These are phyloP conservation scores for Balanococcus diminutus DNA, from an alignment of 2,888 invertebrate species.

Conservation along the genomic window DNA sequence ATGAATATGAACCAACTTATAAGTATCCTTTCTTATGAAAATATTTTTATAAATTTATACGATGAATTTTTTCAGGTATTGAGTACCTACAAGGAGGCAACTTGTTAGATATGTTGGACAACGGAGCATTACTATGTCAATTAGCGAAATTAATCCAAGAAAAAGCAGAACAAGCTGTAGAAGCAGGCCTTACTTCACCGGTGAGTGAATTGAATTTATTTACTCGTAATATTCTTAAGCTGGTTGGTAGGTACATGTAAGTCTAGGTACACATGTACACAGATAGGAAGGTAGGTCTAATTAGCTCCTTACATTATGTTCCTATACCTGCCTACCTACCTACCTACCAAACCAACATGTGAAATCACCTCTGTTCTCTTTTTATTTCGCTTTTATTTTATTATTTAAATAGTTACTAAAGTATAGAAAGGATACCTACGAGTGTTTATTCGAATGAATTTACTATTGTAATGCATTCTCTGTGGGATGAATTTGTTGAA, in stretches of 20 bases:
- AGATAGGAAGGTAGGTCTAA: no score
- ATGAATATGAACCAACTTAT: no score
- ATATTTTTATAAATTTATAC: slow-evolving; percentile 15
- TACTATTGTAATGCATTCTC: not conserved
- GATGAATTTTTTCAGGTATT: slow-evolving; percentile 65
- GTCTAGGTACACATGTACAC: no score
- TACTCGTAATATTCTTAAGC: not conserved
- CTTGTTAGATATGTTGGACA: slow-evolving; percentile 81
- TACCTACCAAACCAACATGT: not conserved
- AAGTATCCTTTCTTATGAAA: not conserved
- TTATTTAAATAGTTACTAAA: not conserved
- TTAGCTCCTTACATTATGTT: no score
- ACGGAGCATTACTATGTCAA: slow-evolving; percentile 81
- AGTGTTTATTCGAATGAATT: not conserved
- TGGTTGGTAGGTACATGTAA: not conserved
- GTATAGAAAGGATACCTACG: not conserved
- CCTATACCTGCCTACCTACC: no score
- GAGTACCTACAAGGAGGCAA: slow-evolving; percentile 78
- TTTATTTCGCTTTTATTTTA: not conserved
- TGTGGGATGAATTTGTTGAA: not conserved
- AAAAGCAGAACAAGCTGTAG: slow-evolving; percentile 72
- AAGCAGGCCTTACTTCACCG: slow-evolving; percentile 64
- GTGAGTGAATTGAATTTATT: slow-evolving; percentile 41
- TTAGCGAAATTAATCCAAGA: slow-evolving; percentile 80
- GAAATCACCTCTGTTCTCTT: not conserved